Evolutionary conservation across 2,797 vertebrate species (phyloP).

Genomic region (Rhinatrema bivittatum): DNA sequence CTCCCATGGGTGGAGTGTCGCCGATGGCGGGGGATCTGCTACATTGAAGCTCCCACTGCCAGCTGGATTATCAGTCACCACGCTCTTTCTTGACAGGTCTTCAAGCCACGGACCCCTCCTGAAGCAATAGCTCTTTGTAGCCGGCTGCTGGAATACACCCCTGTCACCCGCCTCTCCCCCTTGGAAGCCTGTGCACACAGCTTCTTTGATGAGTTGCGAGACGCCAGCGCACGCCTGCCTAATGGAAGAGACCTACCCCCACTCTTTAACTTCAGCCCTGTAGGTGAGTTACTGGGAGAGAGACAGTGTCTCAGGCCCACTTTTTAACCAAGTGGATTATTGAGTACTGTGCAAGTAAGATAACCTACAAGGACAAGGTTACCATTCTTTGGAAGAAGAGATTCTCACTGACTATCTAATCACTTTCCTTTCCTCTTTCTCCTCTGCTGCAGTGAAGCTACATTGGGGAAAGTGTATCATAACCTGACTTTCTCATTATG

Average conservation of each 20-base stretch:
- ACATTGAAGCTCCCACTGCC: background rate
- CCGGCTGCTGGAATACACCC: conserved; percentile 87
- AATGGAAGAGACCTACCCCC: conserved; percentile 81
- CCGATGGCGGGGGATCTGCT: too few relatives aligned
- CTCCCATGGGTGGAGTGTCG: too few relatives aligned
- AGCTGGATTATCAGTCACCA: background rate
- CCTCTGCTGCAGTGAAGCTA: too few relatives aligned
- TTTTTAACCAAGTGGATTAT: too few relatives aligned
- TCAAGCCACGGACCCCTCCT: conserved; percentile 81
- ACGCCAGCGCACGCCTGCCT: conserved; percentile 77
- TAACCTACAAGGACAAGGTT: too few relatives aligned
- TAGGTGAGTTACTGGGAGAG: conserved; percentile 57
- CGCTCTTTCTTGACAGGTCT: conserved; percentile 55
- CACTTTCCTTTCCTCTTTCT: too few relatives aligned
- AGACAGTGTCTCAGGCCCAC: too few relatives aligned
- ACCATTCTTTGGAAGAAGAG: too few relatives aligned
- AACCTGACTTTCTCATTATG: too few relatives aligned
- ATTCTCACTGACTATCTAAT: too few relatives aligned
- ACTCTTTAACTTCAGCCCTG: conserved; percentile 89
- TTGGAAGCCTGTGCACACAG: conserved; percentile 83
- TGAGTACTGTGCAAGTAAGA: too few relatives aligned
- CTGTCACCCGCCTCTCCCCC: conserved; percentile 81
- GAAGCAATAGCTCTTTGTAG: conserved; percentile 88
- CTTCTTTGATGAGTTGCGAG: conserved; percentile 86
- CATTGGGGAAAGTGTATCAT: too few relatives aligned